Base-by-base conservation (phyloP, 2,888 invertebrate species). In the Ornithoptera alexandrae region DNA sequence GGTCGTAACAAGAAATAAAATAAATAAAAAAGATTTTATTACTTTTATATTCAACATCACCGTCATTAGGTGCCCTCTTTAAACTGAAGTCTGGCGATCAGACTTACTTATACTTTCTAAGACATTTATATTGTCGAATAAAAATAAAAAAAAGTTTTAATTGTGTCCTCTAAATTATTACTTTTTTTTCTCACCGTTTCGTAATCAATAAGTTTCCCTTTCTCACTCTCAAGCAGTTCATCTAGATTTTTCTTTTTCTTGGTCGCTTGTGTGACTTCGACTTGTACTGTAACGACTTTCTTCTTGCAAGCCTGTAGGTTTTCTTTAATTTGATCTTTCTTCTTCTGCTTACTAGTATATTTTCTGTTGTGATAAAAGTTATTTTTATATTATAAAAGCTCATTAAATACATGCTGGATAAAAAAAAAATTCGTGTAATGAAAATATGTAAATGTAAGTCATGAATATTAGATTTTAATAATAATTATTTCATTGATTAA, bases 231-330 rank as follows among this genome's bases (percentile, higher is more conserved):
- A 1, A 97, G 83, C 20, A 94, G 92, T 63, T 95, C 94, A 72
- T 95, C 95, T 42, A 96, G 93, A 79, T 96, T 95, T 82, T 97
- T 97, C 73, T 95, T 94, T 74, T 96, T 95, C 76, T 95, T 96
- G 77, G 95, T 97, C 0, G 94, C 93, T 74, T 95, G 94, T 0
- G 94, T 93, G 80, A 95, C 94, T 67, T 96, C 95, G 1, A 95
- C 95, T 78, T 94, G 94, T 0, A 95, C 85, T 36, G 94, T 91
- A 0, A 95, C 94, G 72, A 95, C 95, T 79, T 94, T 94, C 72
- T 94, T 94, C 77, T 95, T 95, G 60, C 94, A 94, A 2, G 87
- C 91, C 70, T 95, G 94, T 67, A 95, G 93, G 62, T 94, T 93
- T 74, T 95, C 94, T 10, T 93, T 90, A 46, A 93, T 75, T 36